phyloP scores from a whole-genome alignment of 2,113 vertebrate species.

The Calyptomena viridis region DNA sequence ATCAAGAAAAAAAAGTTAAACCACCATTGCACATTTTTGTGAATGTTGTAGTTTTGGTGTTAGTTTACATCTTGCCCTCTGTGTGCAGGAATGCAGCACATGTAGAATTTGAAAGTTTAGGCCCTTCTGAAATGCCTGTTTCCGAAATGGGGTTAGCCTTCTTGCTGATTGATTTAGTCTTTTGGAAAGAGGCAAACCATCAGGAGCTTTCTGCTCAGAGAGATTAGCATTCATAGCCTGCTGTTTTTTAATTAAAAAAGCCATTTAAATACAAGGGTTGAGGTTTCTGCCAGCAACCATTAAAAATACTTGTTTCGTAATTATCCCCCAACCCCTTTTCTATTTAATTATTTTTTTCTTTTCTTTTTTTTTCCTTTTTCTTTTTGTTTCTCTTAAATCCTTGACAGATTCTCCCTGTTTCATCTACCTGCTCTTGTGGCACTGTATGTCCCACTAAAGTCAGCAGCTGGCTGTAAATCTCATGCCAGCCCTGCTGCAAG shows the following conservation, averaged over 20 bases:
- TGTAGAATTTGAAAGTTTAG: background rate
- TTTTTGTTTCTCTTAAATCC: background rate
- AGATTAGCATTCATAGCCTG: constrained; percentile 72
- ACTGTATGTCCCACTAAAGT: constrained; percentile 51
- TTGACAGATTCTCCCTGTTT: constrained; percentile 21
- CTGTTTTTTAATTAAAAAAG: constrained; percentile 76
- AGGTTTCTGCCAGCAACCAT: constrained; percentile 63
- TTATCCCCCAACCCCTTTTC: constrained; percentile 53
- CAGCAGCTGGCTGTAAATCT: constrained; percentile 74
- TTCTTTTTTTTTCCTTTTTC: background rate
- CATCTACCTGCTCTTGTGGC: constrained; percentile 33
- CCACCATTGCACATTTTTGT: background rate
- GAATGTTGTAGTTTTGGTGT: background rate
- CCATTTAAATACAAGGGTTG: constrained; percentile 71
- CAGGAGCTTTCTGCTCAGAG: constrained; percentile 66
- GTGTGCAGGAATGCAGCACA: background rate
- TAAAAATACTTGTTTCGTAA: constrained; percentile 71
- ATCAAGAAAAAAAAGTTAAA: background rate
- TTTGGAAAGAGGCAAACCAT: constrained; percentile 57
- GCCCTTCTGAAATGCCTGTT: background rate
- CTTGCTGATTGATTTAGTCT: constrained; percentile 66
- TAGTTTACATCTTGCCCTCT: background rate
- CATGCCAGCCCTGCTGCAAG: constrained; percentile 47
- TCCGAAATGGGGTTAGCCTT: constrained; percentile 27
- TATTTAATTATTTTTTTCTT: background rate